Conservation (phyloP, 2,113 vertebrate species). For the Grantiella picta region DNA sequence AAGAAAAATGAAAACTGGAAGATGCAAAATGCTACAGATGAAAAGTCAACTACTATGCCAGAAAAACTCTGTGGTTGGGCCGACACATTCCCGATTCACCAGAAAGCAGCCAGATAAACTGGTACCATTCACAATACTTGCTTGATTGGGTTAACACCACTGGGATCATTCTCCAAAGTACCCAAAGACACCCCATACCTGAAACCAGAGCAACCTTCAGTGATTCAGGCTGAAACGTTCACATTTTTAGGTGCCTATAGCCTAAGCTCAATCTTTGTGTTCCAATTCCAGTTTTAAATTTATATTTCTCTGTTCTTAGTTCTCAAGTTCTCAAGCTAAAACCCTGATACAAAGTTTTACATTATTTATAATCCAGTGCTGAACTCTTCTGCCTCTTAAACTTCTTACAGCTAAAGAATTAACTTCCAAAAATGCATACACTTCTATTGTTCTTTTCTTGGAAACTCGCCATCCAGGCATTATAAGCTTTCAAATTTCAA, state of each 20-base stretch:
- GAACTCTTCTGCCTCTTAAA: background rate
- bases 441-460: background rate
- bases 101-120: background rate
- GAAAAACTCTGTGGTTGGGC: background rate
- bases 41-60: background rate
- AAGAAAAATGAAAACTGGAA: background rate
- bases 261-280: background rate
- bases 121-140: background rate
- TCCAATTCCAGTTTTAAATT: background rate
- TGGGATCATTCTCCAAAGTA: background rate
- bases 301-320: background rate
- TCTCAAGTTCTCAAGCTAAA: background rate
- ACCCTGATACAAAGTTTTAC: background rate
- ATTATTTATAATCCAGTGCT: background rate
- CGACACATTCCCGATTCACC: accelerated
- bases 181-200: background rate
- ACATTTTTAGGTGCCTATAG: background rate
- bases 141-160: background rate
- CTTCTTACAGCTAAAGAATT: background rate
- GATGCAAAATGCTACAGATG: background rate
- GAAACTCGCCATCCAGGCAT: background rate
- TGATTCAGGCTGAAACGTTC: background rate
- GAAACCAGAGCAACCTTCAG: background rate
- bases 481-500: background rate
- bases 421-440: background rate